phyloP scores from a whole-genome alignment of 2,888 invertebrate genomes.

The Dyspetes luteomarginatus region DNA sequence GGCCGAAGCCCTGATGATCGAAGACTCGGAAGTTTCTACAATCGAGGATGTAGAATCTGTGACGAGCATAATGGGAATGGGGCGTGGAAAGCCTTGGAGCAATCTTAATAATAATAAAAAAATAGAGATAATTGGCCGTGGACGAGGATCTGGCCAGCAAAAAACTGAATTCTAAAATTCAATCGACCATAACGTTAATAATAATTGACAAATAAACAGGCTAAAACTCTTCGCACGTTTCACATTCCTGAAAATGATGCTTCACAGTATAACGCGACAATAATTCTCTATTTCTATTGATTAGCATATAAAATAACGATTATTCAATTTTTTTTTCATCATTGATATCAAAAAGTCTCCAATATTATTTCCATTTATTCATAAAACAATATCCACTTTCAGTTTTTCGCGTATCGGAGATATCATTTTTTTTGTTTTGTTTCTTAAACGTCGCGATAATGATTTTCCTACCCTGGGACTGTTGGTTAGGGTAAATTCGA shows the following conservation, averaged over 20 bases:
- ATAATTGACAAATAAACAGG: not conserved
- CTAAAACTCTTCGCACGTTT: conserved; percentile 1
- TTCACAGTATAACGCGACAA: not conserved
- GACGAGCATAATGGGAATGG: conserved; percentile 46
- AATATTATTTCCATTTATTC: not conserved
- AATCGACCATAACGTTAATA: not conserved
- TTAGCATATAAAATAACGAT: not conserved
- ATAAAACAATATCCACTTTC: not conserved
- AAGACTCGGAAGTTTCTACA: conserved; percentile 44
- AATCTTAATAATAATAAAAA: not conserved
- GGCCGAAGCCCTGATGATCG: conserved; percentile 59
- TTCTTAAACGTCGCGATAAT: too few relatives aligned
- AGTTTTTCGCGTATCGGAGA: not conserved
- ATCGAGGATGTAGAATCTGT: conserved; percentile 65
- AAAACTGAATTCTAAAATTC: not conserved
- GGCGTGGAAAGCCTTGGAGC: conserved; percentile 55
- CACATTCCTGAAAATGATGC: not conserved
- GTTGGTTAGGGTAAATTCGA: too few relatives aligned
- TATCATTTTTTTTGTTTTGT: too few relatives aligned
- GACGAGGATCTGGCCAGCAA: conserved; percentile 33
- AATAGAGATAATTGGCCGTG: conserved; percentile 19
- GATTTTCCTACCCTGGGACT: too few relatives aligned
- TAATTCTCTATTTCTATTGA: not conserved
- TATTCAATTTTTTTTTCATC: not conserved
- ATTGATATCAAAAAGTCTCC: not conserved